These are phyloP conservation scores for human DNA, from an alignment of 2,113 vertebrate species.

Conservation along the genomic window GRCh38 chr7:230001-230500, in stretches of 20 bases:
- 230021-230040: not conserved
- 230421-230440: not conserved
- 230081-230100: not conserved
- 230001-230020: not conserved
- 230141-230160: not conserved
- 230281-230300: not conserved
- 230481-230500: not conserved
- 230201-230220: too few species aligned
- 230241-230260: not conserved
- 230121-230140: not conserved
- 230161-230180: not conserved
- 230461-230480: not conserved
- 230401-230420: not conserved
- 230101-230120: not conserved
- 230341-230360: too few species aligned
- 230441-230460: not conserved
- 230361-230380: rapidly evolving
- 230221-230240: not conserved
- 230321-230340: rapidly evolving
- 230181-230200: too few species aligned
- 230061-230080: not conserved
- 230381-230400: too few species aligned
- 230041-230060: not conserved
- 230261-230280: not conserved
- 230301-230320: not conserved